A percentile compares a stretch with the other conserved stretches of the same genome.
Conservation (phyloP, 92 coral and sea anemone genomes). For the Phenganax marumi region DNA sequence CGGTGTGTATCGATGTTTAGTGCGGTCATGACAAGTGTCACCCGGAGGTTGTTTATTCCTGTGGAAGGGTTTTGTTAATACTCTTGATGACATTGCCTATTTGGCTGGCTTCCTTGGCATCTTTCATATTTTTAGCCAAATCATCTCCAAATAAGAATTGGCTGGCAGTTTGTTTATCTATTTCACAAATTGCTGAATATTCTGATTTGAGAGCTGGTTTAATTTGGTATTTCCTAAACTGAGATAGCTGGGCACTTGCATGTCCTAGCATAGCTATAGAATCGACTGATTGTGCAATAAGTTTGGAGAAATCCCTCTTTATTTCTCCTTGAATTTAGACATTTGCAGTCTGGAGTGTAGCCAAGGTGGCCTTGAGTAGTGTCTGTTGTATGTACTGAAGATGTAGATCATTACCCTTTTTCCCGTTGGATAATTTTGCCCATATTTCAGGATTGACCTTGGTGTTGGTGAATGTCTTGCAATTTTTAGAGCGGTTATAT, state of each 20-base stretch:
- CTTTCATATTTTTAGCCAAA: conserved; percentile 6
- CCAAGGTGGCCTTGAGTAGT: conserved; percentile 20
- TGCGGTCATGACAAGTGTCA: too few species aligned
- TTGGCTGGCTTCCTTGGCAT: too few species aligned
- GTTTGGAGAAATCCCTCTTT: not conserved
- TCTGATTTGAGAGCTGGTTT: conserved; percentile 24
- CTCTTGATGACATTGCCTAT: too few species aligned
- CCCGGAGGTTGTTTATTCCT: too few species aligned
- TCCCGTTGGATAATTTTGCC: not conserved
- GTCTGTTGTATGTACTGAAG: conserved; percentile 10
- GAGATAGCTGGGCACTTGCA: not conserved
- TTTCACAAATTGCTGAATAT: conserved; percentile 1
- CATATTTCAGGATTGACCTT: conserved; percentile 28
- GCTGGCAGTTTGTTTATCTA: not conserved
- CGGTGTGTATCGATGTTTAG: too few species aligned
- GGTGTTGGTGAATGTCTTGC: not conserved
- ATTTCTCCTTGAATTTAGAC: not conserved
- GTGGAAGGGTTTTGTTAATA: too few species aligned
- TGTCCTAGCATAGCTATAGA: not conserved
- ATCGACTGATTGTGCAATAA: conserved; percentile 18
- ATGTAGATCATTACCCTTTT: conserved; percentile 7
- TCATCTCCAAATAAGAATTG: conserved; percentile 43
- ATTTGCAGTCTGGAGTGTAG: conserved; percentile 12
- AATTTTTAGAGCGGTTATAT: conserved; percentile 42
- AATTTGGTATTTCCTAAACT: conserved; percentile 8